Base-by-base conservation (phyloP, 2,888 invertebrate genomes). In the Caenorhabditis japonica region DNA sequence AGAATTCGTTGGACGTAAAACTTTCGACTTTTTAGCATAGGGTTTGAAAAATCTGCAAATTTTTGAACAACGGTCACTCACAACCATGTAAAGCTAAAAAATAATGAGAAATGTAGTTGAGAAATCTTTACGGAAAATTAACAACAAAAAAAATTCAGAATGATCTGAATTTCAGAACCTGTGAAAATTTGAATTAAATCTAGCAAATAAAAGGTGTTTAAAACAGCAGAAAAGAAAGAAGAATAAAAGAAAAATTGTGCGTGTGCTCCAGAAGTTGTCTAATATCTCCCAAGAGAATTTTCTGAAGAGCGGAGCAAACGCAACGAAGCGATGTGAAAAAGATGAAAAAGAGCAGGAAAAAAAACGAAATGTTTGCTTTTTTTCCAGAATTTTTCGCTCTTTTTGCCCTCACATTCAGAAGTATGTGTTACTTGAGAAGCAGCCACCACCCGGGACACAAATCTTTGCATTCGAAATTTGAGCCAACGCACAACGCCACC, bases 391-490 rank as follows among this genome's bases (percentile, higher is more conserved):
- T 46, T 59, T 30, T 8, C n/a, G 19, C 51, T 12, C 51, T 3
- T 36, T 25, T 46, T 33, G 33, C 13, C 23, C 49, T 13, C 23
- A 30, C 43, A 27, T 36, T 27, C 36, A 58, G 38, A 58, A 47
- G 19, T 27, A 10, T 43, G 27, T 19, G 49, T 39, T 49, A 59
- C 39, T 21, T 21, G 49, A 59, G 49, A 27, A 17, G 36, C n/a
- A n/a, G n/a, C n/a, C n/a, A n/a, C n/a, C n/a, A n/a, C n/a, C n/a
- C 39, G 30, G 7, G 30, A 30, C 46, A 53, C 38, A 64, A 64
- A 64, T 64, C 64, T 55, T 64, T 64, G 64, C 64, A 64, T 64
- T 64, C 56, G 64, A 64, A 64, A 64, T 64, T 56, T 49, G 64
- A 64, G 56, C 30, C 10, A 53, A 39, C 7, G 17, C 52, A 13